Base-by-base conservation (phyloP, 1,140 invertebrate species). In the Campodea augens region DNA sequence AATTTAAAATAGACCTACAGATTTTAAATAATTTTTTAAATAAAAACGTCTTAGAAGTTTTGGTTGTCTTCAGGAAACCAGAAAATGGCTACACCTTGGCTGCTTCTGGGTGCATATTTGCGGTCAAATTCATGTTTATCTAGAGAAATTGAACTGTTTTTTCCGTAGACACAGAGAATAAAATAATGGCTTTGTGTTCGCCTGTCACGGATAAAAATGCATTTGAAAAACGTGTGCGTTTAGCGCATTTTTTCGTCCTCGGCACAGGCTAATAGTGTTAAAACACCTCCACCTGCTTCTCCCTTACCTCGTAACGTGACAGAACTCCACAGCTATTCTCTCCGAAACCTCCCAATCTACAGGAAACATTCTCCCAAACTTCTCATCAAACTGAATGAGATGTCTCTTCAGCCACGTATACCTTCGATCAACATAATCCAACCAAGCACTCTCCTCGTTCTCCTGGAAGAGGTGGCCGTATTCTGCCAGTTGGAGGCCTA, bases 401-500 rank as follows among this genome's bases (percentile, higher is more conserved):
- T 93, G 88, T 23, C 81, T 74, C 57, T 98, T 96, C n/a, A 98
- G 78, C 95, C 95, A 98, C 1, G 80, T 76, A 63, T 92, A 96
- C 25, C 95, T 69, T 46, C 85, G 77, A 61, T 98, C 92, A 29
- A 98, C 75, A 66, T 93, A 93, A 57, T 96, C 86, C 29, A 98
- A 62, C 93, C 95, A 98, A 1, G 89, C 87, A 27, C 77, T 78
- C 62, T 98, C 93, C 64, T 97, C 89, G 60, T 86, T 87, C 54
- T 90, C 82, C 49, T 89, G 79, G 66, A 96, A 98, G 27, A 98
- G 64, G 54, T 95, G 86, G 20, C 73, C 69, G 58, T 99, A 99
- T 61, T 98, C 95, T 57, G 86, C 74, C 3, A 96, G 63, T 60
- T 93, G 87, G 29, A 69, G 57, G 49, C 75, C 71, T 3, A 98